A percentile compares a stretch with the other conserved stretches of the same genome.
These are phyloP conservation scores for Gerris lacustris DNA, from an alignment of 2,888 invertebrate genomes.

Conservation along the genomic window DNA sequence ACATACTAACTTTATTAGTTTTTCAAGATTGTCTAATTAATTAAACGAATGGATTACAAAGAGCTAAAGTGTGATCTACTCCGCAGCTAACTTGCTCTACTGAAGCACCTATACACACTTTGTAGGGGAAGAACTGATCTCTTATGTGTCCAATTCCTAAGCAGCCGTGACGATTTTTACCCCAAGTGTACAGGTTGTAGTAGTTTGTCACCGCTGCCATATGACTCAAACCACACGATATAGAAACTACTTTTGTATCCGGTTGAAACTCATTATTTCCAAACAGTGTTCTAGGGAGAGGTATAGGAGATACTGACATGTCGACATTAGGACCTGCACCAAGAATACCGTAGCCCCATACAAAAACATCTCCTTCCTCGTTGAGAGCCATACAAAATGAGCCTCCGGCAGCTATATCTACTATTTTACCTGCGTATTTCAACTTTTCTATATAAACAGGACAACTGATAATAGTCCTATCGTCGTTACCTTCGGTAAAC, in stretches of 20 bases:
- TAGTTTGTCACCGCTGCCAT: constrained; percentile 68
- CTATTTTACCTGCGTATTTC: constrained; percentile 55
- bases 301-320: constrained; percentile 51
- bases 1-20: no score
- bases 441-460: constrained; percentile 54
- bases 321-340: constrained; percentile 75
- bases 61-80: constrained; percentile 69
- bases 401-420: constrained; percentile 72
- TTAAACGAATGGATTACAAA: constrained; percentile 49
- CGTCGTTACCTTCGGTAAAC: constrained; percentile 39
- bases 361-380: constrained; percentile 69
- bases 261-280: constrained; percentile 73
- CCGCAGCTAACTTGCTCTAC: constrained; percentile 65
- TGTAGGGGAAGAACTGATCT: constrained; percentile 80
- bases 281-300: constrained; percentile 68
- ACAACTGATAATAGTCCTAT: constrained; percentile 50
- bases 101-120: constrained; percentile 64
- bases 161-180: constrained; percentile 69
- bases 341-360: constrained; percentile 88
- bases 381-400: constrained; percentile 74
- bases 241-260: constrained; percentile 49
- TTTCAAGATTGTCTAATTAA: no score
- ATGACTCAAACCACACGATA: constrained; percentile 61
- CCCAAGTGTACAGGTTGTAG: constrained; percentile 86
- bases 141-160: constrained; percentile 68